phyloP scores from a whole-genome alignment of 2,113 vertebrate species.

The Psilopsiagon aymara region DNA sequence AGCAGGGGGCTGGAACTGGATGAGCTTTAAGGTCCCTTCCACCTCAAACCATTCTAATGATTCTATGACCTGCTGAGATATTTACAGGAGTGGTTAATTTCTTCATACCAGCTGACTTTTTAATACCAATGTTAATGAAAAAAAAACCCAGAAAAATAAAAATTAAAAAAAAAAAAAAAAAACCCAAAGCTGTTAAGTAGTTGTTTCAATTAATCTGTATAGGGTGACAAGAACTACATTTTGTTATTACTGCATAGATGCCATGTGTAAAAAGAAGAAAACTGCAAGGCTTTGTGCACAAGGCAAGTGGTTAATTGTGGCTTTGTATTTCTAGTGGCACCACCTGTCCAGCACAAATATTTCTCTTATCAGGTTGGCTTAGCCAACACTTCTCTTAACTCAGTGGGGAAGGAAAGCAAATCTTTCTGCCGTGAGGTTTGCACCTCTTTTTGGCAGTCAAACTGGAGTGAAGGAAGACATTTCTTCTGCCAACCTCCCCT shows the following conservation, averaged over 20 bases:
- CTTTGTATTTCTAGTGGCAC: not conserved
- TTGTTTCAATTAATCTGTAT: not conserved
- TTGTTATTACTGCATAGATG: not conserved
- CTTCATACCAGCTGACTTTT: not conserved
- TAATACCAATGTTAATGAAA: not conserved
- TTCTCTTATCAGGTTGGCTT: constrained; percentile 11
- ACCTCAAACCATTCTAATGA: not conserved
- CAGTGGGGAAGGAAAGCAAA: not conserved
- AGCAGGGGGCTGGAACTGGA: not conserved
- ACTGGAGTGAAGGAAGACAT: not conserved
- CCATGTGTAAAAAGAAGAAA: not conserved
- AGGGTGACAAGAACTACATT: not conserved
- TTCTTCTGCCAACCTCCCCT: not conserved
- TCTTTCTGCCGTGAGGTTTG: not conserved
- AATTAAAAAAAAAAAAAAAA: not conserved
- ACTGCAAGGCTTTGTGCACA: not conserved
- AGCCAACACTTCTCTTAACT: not conserved
- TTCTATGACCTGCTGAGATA: not conserved
- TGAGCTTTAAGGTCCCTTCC: not conserved
- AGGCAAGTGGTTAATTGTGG: not conserved
- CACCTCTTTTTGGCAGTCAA: not conserved
- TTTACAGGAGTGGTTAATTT: not conserved
- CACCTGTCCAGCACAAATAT: constrained; percentile 40
- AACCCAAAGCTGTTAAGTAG: not conserved
- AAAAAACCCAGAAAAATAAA: not conserved